A percentile compares a stretch with the other conserved stretches of the same genome.
These are phyloP conservation scores for Drosophila dives DNA, from an alignment of 2,888 invertebrate genomes.

Conservation along the genomic window DNA sequence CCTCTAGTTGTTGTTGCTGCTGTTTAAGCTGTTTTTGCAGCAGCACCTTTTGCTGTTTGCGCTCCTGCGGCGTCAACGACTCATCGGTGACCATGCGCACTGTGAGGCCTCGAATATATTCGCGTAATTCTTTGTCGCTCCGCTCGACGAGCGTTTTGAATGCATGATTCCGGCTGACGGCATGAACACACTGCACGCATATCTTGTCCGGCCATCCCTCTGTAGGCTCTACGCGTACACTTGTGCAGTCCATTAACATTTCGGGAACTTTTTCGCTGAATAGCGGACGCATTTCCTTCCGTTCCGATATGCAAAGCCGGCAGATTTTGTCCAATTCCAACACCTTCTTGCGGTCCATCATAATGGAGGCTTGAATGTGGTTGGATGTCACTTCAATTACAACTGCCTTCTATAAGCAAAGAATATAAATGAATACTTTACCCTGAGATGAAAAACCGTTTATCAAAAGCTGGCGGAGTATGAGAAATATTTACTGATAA, in stretches of 20 bases:
- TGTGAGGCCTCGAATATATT: conserved; percentile 85
- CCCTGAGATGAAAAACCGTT: neutral
- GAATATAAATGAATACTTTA: neutral
- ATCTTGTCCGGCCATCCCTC: conserved; percentile 88
- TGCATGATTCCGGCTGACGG: conserved; percentile 88
- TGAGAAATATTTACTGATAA: conserved; percentile 46
- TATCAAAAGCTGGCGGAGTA: conserved; percentile 22
- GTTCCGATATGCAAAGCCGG: conserved; percentile 87
- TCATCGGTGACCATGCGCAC: conserved; percentile 83
- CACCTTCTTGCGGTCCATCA: conserved; percentile 84
- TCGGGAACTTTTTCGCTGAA: conserved; percentile 88
- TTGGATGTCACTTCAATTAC: neutral
- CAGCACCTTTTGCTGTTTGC: conserved; percentile 57
- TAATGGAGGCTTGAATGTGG: conserved; percentile 22
- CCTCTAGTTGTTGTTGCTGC: conserved; percentile 58
- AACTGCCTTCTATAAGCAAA: conserved; percentile 18
- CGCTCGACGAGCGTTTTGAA: conserved; percentile 88
- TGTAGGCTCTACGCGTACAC: conserved; percentile 87
- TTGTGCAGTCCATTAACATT: conserved; percentile 88
- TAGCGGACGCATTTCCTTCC: conserved; percentile 88
- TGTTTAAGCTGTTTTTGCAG: conserved; percentile 60
- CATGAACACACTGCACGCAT: conserved; percentile 88
- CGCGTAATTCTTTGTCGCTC: conserved; percentile 86
- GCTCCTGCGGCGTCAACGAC: conserved; percentile 57
- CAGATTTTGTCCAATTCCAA: conserved; percentile 87